Evolutionary conservation across 1,140 invertebrate species (phyloP).

Genomic region (Micrasema minimum): DNA sequence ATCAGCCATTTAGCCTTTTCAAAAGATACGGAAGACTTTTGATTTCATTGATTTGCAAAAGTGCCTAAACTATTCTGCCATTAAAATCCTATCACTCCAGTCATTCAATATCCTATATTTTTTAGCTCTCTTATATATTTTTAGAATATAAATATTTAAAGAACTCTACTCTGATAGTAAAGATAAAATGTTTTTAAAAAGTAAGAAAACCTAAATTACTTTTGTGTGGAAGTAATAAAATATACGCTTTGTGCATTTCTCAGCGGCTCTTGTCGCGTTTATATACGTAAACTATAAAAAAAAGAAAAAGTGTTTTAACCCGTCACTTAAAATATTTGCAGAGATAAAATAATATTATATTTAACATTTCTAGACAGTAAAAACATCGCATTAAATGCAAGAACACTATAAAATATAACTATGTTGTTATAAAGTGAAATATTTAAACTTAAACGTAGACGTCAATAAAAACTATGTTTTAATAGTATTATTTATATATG

Average conservation of each 20-base stretch:
- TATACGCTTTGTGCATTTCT: constrained; percentile 26
- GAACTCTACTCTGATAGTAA: constrained; percentile 12
- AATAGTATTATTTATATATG: constrained; percentile 29
- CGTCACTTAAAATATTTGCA: constrained; percentile 25
- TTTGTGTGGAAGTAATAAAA: constrained; percentile 12
- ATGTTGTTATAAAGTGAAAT: constrained; percentile 25
- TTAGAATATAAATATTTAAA: constrained; percentile 15
- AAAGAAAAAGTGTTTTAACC: constrained; percentile 28
- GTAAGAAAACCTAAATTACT: neutral
- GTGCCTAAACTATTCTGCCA: constrained; percentile 5
- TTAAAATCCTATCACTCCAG: no score
- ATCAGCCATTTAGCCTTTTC: constrained; percentile 11
- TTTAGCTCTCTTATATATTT: constrained; percentile 20
- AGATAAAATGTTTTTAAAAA: neutral
- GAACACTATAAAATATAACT: constrained; percentile 15
- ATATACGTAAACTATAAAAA: constrained; percentile 22
- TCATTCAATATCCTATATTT: constrained; percentile 18
- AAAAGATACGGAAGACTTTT: constrained; percentile 33
- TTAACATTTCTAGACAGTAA: constrained; percentile 11
- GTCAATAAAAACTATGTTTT: constrained; percentile 30
- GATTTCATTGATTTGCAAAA: constrained; percentile 31
- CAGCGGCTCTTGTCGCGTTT: constrained; percentile 30
- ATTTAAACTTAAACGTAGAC: constrained; percentile 31
- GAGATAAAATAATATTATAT: constrained; percentile 17
- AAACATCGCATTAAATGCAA: constrained; percentile 40